phyloP scores from a whole-genome alignment of 2,888 invertebrate species.

The Frankliniella intonsa region DNA sequence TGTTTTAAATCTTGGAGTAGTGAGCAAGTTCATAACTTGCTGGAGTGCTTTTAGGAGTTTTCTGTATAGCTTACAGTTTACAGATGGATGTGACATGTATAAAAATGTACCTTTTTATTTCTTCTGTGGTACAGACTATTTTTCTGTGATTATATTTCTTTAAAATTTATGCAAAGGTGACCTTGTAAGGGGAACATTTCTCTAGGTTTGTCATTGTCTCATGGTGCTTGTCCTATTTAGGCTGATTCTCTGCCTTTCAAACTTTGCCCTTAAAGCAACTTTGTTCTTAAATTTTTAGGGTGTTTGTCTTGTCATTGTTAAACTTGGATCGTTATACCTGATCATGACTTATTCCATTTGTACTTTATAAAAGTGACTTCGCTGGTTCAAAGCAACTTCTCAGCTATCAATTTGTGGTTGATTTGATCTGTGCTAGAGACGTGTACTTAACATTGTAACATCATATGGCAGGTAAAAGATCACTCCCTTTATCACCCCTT shows the following conservation, averaged over 20 bases:
- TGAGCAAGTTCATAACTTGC: slow-evolving; percentile 2
- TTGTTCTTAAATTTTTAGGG: not conserved
- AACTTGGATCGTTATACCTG: not conserved
- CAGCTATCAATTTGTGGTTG: not conserved
- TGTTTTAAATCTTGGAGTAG: slow-evolving; percentile 4
- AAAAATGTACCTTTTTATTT: slow-evolving; percentile 7
- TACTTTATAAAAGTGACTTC: slow-evolving; percentile 15
- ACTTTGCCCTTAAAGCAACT: no score
- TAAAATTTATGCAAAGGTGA: not conserved
- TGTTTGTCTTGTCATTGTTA: not conserved
- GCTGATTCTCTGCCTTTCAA: no score
- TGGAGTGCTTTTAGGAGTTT: slow-evolving; percentile 9
- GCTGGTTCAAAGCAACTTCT: not conserved
- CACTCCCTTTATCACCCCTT: not conserved
- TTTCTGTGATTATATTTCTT: slow-evolving; percentile 10
- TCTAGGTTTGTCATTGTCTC: not conserved
- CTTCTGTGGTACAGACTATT: not conserved
- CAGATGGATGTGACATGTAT: slow-evolving; percentile 10
- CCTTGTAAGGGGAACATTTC: not conserved
- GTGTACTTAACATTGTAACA: not conserved
- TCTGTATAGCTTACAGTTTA: slow-evolving; percentile 13
- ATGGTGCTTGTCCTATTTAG: no score
- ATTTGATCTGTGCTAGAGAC: not conserved
- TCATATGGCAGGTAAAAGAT: not conserved
- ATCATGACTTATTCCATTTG: not conserved